Conservation (phyloP, 2,888 invertebrate species). For the Amiota communis region DNA sequence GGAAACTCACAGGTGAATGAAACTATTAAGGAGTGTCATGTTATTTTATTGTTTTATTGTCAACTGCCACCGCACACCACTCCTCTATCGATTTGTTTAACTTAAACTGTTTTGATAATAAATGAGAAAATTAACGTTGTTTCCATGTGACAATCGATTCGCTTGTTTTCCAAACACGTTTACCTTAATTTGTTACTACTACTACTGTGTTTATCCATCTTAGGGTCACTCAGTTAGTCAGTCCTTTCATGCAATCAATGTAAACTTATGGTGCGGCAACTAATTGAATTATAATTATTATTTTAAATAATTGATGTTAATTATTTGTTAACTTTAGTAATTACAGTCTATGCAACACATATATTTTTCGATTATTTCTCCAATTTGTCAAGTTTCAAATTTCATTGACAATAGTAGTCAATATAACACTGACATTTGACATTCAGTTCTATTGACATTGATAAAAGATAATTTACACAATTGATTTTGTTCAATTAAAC, state of each 20-base stretch:
- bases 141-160: not conserved
- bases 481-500: no score
- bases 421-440: no score
- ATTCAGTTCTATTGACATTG: no score
- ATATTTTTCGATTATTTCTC: not conserved
- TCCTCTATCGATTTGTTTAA: not conserved
- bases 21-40: not conserved
- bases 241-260: not conserved
- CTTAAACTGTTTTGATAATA: not conserved
- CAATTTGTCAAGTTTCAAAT: no score
- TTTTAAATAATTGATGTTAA: conserved; percentile 51
- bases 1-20: conserved; percentile 7
- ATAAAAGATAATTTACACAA: no score
- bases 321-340: conserved; percentile 39
- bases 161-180: not conserved
- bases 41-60: no score
- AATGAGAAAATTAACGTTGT: not conserved
- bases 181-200: not conserved
- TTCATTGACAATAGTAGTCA: no score
- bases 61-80: not conserved
- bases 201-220: no score
- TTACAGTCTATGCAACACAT: not conserved
- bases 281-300: conserved; percentile 63
- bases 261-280: conserved; percentile 1
- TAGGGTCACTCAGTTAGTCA: not conserved